Evolutionary conservation across 1,140 invertebrate genomes (phyloP), one percentile per base, ranked within the genome.

Genomic region (Apis laboriosa): DNA sequence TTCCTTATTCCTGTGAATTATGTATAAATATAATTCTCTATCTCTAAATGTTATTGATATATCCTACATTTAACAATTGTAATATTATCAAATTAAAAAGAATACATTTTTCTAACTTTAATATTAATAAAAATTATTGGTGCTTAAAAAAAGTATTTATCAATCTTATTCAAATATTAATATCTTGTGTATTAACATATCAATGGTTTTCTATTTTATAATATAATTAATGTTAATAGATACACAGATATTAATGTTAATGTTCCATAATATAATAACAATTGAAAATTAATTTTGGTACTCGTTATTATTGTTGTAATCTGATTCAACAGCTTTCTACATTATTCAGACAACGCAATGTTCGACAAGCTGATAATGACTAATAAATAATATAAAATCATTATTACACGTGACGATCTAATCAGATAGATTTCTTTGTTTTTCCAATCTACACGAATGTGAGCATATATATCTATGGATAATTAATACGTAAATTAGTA

Each of bases 401-500:
- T 49, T 11, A 56, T 75, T 64, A 34, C 9, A n/a, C 24, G 24
- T 34, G 9, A 13, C 56, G 75, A 80, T 75, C 53, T 56, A 49
- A 56, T 80, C n/a, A 49, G 7, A 43, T 9, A 13, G 28, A 56
- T 21, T 55, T 72, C 51, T 66, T 64, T 34, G 12, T 12, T 55
- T 53, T 4, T 56, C 1, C 24, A 28, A 61, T 60, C 28, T n/a
- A 21, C n/a, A 49, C 21, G 51, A 66, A 4, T 7, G 49, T n/a
- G 7, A 49, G 24, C 60, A 56, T 28, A 53, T 28, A 53, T 56
- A 66, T 21, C 12, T 60, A 13, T 17, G 9, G 56, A 64, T 28
- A 51, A 72, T 73, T 66, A 56, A 80, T 64, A 56, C 49, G n/a
- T 55, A 74, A 80, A 80, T 74, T 34, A 80, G 64, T 80, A 80